These are phyloP conservation scores for Parnassius smintheus DNA, from an alignment of 2,888 invertebrate species.

Conservation along the genomic window DNA sequence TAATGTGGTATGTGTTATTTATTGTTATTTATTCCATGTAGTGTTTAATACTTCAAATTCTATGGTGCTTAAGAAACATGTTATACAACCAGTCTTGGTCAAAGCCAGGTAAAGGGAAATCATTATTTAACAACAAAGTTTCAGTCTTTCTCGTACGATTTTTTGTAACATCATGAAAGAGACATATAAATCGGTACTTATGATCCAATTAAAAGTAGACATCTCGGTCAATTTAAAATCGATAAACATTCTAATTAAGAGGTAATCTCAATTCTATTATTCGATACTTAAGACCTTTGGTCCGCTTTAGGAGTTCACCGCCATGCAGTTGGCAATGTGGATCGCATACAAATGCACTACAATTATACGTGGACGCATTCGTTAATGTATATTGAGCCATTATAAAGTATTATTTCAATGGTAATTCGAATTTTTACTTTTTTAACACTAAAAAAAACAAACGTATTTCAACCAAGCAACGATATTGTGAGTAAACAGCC, in stretches of 20 bases:
- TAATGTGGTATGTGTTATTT: no score
- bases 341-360: constrained; percentile 43
- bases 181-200: constrained; percentile 3
- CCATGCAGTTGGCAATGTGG: constrained; percentile 32
- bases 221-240: constrained; percentile 32
- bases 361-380: constrained; percentile 33
- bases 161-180: neutral
- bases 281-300: constrained; percentile 37
- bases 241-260: constrained; percentile 39
- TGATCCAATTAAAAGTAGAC: constrained; percentile 22
- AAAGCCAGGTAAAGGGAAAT: no score
- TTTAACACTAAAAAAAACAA: no score
- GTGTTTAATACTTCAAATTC: no score
- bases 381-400: constrained; percentile 13
- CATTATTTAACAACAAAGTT: no score
- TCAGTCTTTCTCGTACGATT: no score
- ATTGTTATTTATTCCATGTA: no score
- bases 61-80: no score
- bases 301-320: constrained; percentile 26
- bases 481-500: no score
- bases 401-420: neutral
- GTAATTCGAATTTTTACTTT: neutral
- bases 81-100: no score
- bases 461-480: no score
- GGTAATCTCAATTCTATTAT: constrained; percentile 42